Percentiles rank a stretch among this genome's conserved stretches.
Evolutionary conservation across 2,888 invertebrate species (phyloP).

Genomic region (Sericinus montela): DNA sequence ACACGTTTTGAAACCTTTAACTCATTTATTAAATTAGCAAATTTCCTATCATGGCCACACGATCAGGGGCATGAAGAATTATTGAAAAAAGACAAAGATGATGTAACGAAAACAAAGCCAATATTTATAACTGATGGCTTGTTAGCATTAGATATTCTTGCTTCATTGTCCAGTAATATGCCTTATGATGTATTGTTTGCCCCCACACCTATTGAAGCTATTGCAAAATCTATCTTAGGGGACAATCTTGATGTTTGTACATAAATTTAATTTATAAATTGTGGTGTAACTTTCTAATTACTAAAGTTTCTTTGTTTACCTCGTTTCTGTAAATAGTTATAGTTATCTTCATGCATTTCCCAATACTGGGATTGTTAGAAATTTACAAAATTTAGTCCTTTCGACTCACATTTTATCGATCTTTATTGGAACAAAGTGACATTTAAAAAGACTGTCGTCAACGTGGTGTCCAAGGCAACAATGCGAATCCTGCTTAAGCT

Average conservation of each 20-base stretch:
- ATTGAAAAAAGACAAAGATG: slow-evolving; percentile 1
- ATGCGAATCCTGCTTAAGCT: too few species aligned
- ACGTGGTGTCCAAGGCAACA: too few species aligned
- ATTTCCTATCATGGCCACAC: slow-evolving; percentile 34
- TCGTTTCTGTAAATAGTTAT: too few species aligned
- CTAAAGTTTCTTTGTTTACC: too few species aligned
- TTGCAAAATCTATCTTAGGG: slow-evolving; percentile 47
- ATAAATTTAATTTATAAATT: neutral
- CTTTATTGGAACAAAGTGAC: too few species aligned
- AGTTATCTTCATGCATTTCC: too few species aligned
- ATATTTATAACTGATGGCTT: slow-evolving; percentile 61
- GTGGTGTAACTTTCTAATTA: too few species aligned
- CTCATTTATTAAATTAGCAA: slow-evolving; percentile 54
- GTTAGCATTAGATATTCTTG: slow-evolving; percentile 49
- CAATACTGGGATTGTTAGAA: too few species aligned
- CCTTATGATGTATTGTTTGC: slow-evolving; percentile 52
- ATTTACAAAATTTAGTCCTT: too few species aligned
- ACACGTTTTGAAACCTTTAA: slow-evolving; percentile 52
- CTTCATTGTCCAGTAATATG: slow-evolving; percentile 43
- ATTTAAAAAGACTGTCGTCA: too few species aligned
- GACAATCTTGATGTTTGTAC: slow-evolving; percentile 49
- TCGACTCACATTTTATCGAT: too few species aligned
- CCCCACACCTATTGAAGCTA: slow-evolving; percentile 40
- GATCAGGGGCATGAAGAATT: slow-evolving; percentile 11
- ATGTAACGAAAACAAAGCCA: slow-evolving; percentile 33